phyloP scores from a whole-genome alignment of 1,140 invertebrate genomes.

The Leptopilina clavipes region DNA sequence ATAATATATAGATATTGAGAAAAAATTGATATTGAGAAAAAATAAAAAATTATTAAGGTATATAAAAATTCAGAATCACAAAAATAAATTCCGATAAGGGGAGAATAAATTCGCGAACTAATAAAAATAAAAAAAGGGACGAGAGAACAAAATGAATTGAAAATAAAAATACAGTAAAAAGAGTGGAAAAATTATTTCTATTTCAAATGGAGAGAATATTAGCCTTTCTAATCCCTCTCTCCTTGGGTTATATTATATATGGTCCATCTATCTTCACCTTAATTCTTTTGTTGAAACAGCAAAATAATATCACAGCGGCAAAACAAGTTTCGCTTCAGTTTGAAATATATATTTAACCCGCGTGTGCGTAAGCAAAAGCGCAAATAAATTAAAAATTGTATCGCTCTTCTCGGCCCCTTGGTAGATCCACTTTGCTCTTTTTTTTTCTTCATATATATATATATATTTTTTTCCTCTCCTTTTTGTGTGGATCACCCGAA shows the following conservation, averaged over 20 bases:
- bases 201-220: background rate
- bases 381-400: conserved; percentile 34
- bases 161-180: conserved; percentile 6
- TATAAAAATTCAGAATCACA: no score
- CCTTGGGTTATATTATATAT: background rate
- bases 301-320: conserved; percentile 24
- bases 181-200: background rate
- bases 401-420: background rate
- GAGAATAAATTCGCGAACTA: no score
- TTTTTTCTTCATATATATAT: conserved; percentile 8
- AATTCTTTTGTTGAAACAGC: conserved; percentile 20
- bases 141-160: no score
- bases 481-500: conserved; percentile 39
- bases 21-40: no score
- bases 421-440: no score
- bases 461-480: conserved; percentile 25
- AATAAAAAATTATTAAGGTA: no score
- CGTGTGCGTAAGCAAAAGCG: conserved; percentile 17
- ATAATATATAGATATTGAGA: no score
- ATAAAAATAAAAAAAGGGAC: no score
- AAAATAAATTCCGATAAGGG: no score
- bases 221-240: conserved; percentile 8
- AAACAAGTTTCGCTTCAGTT: conserved; percentile 16
- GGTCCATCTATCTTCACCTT: background rate
- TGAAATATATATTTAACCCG: background rate